Conservation (phyloP, 2,113 vertebrate genomes). For the Mesocricetus auratus region DNA sequence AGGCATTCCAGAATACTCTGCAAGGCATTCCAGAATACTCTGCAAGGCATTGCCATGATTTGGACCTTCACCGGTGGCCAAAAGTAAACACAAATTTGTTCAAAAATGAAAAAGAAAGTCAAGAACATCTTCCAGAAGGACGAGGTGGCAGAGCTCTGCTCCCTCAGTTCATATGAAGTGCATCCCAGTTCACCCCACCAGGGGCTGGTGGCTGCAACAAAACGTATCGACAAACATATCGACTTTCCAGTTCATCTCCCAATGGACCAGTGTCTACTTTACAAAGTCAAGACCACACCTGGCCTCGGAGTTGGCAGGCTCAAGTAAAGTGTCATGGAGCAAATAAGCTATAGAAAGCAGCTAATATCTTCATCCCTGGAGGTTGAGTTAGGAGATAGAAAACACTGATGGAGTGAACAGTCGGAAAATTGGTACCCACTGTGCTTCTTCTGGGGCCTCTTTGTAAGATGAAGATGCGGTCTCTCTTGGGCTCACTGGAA, state of each 20-base stretch:
- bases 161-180: neutral
- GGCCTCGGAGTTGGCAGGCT: slow-evolving; percentile 28
- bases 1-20: neutral
- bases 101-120: slow-evolving; percentile 3
- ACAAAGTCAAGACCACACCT: slow-evolving; percentile 44
- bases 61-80: neutral
- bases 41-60: neutral
- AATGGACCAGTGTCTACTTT: neutral
- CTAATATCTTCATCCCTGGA: slow-evolving; percentile 55
- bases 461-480: neutral
- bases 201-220: neutral
- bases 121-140: neutral
- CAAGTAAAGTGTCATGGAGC: slow-evolving; percentile 53
- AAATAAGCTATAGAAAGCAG: slow-evolving; percentile 59
- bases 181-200: neutral
- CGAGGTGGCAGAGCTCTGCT: neutral
- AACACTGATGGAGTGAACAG: neutral
- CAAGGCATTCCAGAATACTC: neutral
- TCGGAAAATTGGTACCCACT: neutral
- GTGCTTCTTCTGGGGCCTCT: neutral
- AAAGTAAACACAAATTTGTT: slow-evolving; percentile 34
- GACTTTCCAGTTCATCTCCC: slow-evolving; percentile 17
- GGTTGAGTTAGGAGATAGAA: neutral
- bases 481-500: neutral
- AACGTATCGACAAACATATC: neutral